These are phyloP conservation scores for Tetrax tetrax DNA, from an alignment of 2,113 vertebrate species.

Conservation along the genomic window DNA sequence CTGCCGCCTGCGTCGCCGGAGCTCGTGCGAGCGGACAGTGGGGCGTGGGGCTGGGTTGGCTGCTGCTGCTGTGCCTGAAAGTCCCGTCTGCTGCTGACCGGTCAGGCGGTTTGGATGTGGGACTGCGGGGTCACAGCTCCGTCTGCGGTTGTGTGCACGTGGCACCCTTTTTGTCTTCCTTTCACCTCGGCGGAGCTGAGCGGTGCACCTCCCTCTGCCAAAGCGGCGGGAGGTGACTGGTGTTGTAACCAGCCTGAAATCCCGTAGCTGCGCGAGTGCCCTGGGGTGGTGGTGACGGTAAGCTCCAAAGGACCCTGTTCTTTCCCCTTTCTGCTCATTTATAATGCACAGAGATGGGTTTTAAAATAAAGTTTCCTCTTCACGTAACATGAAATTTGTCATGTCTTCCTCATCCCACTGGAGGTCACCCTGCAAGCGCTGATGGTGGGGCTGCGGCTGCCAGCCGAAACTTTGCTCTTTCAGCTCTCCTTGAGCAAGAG, in stretches of 20 bases:
- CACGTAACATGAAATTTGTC: background rate
- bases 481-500: background rate
- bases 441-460: accelerated
- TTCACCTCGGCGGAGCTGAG: accelerated
- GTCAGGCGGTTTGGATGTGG: accelerated
- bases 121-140: background rate
- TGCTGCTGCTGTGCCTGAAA: background rate
- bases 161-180: background rate
- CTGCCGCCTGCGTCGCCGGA: accelerated
- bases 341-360: background rate
- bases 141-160: accelerated
- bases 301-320: background rate
- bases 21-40: accelerated
- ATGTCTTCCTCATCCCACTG: slow-evolving; percentile 3
- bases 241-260: background rate
- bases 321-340: background rate
- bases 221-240: accelerated
- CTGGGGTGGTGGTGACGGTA: background rate
- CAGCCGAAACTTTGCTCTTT: background rate
- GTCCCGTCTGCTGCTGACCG: background rate
- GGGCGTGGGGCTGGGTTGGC: background rate
- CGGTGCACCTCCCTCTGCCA: accelerated
- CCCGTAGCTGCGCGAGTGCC: accelerated
- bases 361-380: slow-evolving; percentile 45
- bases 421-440: background rate